Evolutionary conservation across 2,113 vertebrate genomes (phyloP), one percentile per base, ranked within the genome.

Genomic region (Oncorhynchus gorbuscha): DNA sequence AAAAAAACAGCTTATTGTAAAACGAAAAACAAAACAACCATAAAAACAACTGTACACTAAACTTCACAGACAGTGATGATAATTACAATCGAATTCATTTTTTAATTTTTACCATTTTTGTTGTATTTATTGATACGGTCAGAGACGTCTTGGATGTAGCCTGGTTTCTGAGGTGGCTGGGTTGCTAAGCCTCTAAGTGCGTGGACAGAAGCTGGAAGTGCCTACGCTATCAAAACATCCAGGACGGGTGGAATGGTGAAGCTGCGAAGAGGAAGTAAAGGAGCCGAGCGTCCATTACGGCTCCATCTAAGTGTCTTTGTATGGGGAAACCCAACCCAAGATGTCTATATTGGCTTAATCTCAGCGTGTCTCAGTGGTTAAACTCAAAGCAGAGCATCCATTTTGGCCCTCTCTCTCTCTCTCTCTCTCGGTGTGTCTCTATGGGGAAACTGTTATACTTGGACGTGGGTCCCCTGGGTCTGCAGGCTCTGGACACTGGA

Each of bases 381-480:
- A 82, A 80, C 77, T 84, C 81, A 79, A 82, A 73, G 78, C 82
- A 79, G 83, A 82, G 84, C 83, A 35, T 89, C 88, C 86, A 82
- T 76, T 85, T 85, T 77, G 76, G 83, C 82, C 82, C 82, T 84
- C 74, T 73, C 81, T 85, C 78, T 86, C 28, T 28, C 28, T 28
- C 28, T 28, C 28, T 75, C 81, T 85, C 87, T 72, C 32, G 1
- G 72, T 72, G 73, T 71, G 83, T 84, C 80, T 88, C 82, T 78
- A 24, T 80, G 80, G 79, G 82, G 75, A 80, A 80, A 80, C 75
- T 86, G 89, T 94, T 94, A 94, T 93, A 95, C 93, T 86, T 94
- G 94, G 73, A 95, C 85, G 22, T 95, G 94, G 6, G 93, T 91
- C 82, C 92, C 93, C 84, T 94, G 93, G 84, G 89, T 88, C 77